phyloP scores from a whole-genome alignment of 2,888 invertebrate genomes.

The Meghimatium bilineatum region DNA sequence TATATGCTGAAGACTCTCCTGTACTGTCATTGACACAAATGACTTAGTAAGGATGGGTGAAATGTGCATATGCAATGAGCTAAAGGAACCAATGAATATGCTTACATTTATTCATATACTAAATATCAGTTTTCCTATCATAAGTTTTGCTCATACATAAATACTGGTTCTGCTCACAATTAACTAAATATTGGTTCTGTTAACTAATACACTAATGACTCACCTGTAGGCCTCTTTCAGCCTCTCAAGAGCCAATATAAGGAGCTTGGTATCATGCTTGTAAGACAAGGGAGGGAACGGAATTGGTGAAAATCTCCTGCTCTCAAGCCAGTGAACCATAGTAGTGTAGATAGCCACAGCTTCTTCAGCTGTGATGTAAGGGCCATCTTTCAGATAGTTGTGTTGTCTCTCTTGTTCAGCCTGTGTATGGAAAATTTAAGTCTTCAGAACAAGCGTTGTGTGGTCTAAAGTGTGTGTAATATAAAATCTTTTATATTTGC shows the following conservation, averaged over 20 bases:
- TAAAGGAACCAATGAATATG: too few relatives aligned
- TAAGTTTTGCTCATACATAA: too few relatives aligned
- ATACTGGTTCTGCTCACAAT: too few relatives aligned
- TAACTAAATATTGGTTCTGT: background rate
- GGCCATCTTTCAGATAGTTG: conserved; percentile 99
- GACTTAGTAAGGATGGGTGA: too few relatives aligned
- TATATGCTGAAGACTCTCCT: too few relatives aligned
- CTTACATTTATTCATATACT: too few relatives aligned
- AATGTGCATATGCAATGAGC: too few relatives aligned
- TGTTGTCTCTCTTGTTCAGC: conserved; percentile 99
- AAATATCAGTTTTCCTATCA: too few relatives aligned
- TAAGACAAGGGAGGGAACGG: conserved; percentile 99
- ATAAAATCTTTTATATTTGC: too few relatives aligned
- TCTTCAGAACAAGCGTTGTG: too few relatives aligned
- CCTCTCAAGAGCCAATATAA: conserved; percentile 96
- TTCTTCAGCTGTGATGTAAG: conserved; percentile 99
- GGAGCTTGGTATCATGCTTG: conserved; percentile 98
- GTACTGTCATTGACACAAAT: too few relatives aligned
- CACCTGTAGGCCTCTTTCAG: conserved; percentile 95
- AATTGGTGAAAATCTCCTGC: conserved; percentile 97
- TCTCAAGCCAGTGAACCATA: conserved; percentile 99
- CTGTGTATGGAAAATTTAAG: conserved; percentile 6
- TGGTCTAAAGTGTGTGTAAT: too few relatives aligned
- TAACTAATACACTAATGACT: conserved; percentile 1
- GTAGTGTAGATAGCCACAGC: conserved; percentile 99